These are phyloP conservation scores for Arvicanthis niloticus DNA, from an alignment of 2,113 vertebrate species.

Conservation along the genomic window DNA sequence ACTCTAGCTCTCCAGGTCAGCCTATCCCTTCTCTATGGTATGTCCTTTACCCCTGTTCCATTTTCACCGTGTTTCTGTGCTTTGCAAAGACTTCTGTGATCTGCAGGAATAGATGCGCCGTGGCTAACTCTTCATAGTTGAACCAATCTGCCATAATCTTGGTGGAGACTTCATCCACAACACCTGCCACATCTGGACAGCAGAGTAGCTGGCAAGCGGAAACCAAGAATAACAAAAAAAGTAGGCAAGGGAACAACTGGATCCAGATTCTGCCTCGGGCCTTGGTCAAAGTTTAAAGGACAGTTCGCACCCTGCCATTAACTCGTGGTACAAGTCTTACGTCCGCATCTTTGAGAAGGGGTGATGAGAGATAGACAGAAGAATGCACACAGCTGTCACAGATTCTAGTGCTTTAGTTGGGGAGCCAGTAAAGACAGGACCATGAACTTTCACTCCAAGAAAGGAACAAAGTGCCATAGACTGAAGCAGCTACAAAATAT, in stretches of 20 bases:
- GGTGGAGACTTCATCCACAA: background rate
- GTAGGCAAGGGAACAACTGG: background rate
- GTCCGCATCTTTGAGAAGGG: background rate
- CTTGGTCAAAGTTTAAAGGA: background rate
- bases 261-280: background rate
- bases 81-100: background rate
- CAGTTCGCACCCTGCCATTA: background rate
- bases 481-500: background rate
- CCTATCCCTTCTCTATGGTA: background rate
- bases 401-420: background rate
- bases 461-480: no score
- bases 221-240: background rate
- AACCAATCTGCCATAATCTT: conserved; percentile 44
- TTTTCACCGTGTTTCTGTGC: conserved; percentile 57
- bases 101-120: background rate
- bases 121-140: background rate
- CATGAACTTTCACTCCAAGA: background rate
- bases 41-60: accelerated
- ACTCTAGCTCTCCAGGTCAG: background rate
- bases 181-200: conserved; percentile 25
- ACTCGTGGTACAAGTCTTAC: background rate
- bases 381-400: background rate
- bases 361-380: background rate
- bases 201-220: conserved; percentile 50
- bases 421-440: background rate